Evolutionary conservation across 2,113 vertebrate genomes (phyloP), one percentile per base, ranked within the genome.

Genomic region (Phoxinus phoxinus): DNA sequence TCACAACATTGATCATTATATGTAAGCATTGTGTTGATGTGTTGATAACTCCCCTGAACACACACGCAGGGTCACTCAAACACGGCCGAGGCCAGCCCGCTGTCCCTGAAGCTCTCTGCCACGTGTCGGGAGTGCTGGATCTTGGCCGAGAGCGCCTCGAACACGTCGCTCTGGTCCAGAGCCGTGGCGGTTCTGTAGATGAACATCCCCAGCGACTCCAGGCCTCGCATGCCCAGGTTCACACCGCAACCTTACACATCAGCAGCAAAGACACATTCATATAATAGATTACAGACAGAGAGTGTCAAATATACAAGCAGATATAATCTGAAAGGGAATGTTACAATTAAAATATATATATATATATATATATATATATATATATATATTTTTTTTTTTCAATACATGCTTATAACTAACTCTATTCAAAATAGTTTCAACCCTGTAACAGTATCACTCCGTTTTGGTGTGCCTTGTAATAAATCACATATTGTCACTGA

Each of bases 141-240:
- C 91, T 96, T 95, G 48, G 90, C 90, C 3, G 94, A 93, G 76
- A 96, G 88, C 0, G 93, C 94, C 86, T 96, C 94, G 30, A 95
- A 92, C 44, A 96, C 81, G n/a, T 94, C 93, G 2, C 90, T 96
- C 91, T 94, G 94, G 92, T 95, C 94, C 83, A 92, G 89, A 4
- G 94, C 95, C 1, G 91, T 95, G 48, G 93, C 94, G 41, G 93
- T 94, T 46, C 83, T 91, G 84, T 95, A 95, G 92, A 96, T 94
- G 30, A 96, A 95, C 21, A 93, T 91, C 87, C 93, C 94, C 90
- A 94, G 92, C 1, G 93, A 94, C 91, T 96, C 94, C 85, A 96
- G 92, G n/a, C 95, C 93, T 46, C 90, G 84, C 87, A 96, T 89
- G 13, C 95, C 94, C 19, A 96, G 91, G 90, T 96, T 96, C 59